Conservation (phyloP, 1,140 invertebrate genomes). For the Diorhabda sublineata region DNA sequence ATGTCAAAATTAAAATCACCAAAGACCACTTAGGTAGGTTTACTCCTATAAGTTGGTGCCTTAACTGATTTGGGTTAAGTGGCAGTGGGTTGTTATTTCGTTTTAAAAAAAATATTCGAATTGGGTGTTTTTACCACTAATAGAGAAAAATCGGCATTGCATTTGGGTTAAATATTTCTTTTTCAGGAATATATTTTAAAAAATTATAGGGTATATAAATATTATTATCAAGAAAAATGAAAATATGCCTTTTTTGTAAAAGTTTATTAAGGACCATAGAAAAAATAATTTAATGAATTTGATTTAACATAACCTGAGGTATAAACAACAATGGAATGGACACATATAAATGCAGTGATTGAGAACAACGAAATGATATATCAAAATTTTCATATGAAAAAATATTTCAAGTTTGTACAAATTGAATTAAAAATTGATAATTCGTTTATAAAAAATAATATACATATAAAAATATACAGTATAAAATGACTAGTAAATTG, state of each 20-base stretch:
- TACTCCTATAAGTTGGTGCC: too few species aligned
- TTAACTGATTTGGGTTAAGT: too few species aligned
- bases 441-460: background rate
- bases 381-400: conserved; percentile 6
- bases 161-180: too few species aligned
- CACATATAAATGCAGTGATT: conserved; percentile 8
- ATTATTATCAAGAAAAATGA: too few species aligned
- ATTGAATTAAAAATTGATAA: background rate
- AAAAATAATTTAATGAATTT: conserved; percentile 14
- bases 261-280: background rate
- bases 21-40: too few species aligned
- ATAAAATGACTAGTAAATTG: background rate
- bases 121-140: too few species aligned
- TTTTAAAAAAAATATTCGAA: too few species aligned
- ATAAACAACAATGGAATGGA: conserved; percentile 16
- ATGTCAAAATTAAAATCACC: too few species aligned
- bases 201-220: too few species aligned
- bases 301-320: conserved; percentile 2
- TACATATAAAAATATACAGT: conserved; percentile 1
- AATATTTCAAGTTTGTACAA: background rate
- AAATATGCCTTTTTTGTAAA: background rate
- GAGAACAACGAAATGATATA: background rate
- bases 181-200: too few species aligned
- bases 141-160: too few species aligned
- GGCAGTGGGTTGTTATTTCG: too few species aligned